Percentiles rank a stretch among this genome's conserved stretches.
These are phyloP conservation scores for Torymus aiolomorphi DNA, from an alignment of 2,888 invertebrate species.

Conservation along the genomic window DNA sequence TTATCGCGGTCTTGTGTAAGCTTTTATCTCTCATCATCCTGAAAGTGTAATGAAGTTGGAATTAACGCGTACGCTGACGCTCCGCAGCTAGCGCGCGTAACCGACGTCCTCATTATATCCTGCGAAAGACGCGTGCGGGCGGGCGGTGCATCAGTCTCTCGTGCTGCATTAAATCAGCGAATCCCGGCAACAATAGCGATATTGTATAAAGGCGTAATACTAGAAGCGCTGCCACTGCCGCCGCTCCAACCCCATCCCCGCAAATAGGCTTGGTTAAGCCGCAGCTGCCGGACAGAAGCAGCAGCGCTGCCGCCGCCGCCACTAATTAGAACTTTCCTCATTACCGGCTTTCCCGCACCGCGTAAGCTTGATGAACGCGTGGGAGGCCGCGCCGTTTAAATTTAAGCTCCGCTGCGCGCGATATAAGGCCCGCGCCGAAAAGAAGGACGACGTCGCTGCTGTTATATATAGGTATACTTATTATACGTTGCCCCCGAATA, in stretches of 20 bases:
- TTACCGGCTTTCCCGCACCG: constrained; percentile 46
- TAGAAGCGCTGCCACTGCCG: not conserved
- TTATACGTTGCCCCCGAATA: too few species aligned
- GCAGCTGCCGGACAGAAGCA: not conserved
- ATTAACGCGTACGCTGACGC: constrained; percentile 11
- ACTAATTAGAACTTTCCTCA: constrained; percentile 59
- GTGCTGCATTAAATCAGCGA: constrained; percentile 27
- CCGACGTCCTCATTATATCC: constrained; percentile 14
- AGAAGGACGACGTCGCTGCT: not conserved
- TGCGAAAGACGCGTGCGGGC: not conserved
- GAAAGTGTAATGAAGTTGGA: constrained; percentile 32
- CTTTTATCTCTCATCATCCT: not conserved
- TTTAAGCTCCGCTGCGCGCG: not conserved
- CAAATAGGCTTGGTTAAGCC: constrained; percentile 25
- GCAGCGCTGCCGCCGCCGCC: constrained; percentile 1
- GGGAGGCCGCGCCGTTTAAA: not conserved
- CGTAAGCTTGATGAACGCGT: constrained; percentile 14
- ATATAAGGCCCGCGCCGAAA: not conserved
- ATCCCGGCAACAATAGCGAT: not conserved
- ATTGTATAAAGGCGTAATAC: constrained; percentile 6
- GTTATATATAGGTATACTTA: too few species aligned
- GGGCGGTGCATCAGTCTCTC: not conserved
- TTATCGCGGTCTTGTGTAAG: not conserved
- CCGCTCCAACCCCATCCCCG: not conserved
- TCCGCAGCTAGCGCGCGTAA: not conserved